phyloP scores from a whole-genome alignment of 2,113 vertebrate genomes.

The Oryzias curvinotus region DNA sequence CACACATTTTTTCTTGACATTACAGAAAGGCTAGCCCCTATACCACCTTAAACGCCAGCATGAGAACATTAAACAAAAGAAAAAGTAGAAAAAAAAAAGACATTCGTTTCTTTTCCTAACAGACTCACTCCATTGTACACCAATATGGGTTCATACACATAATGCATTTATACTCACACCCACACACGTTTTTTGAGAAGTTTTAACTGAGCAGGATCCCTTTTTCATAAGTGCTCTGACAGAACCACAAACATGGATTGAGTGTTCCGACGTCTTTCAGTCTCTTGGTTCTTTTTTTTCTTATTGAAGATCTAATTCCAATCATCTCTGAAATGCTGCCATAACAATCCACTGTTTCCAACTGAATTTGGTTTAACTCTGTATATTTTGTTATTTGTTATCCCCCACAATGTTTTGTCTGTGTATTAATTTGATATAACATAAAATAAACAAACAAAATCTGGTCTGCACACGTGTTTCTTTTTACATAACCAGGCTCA shows the following conservation, averaged over 20 bases:
- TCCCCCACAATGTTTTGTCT: constrained; percentile 50
- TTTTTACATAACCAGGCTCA: constrained; percentile 66
- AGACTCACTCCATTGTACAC: constrained; percentile 56
- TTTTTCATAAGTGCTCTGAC: constrained; percentile 79
- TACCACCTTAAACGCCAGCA: constrained; percentile 58
- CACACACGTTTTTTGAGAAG: constrained; percentile 68
- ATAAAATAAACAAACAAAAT: constrained; percentile 79
- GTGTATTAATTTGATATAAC: constrained; percentile 76
- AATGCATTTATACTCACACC: constrained; percentile 45
- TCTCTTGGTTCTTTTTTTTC: constrained; percentile 42
- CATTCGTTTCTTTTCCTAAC: constrained; percentile 55
- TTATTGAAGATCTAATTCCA: constrained; percentile 54
- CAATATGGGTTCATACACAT: constrained; percentile 39
- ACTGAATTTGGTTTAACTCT: constrained; percentile 48
- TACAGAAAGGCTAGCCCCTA: constrained; percentile 55
- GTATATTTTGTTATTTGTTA: constrained; percentile 43
- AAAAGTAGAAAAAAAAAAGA: constrained; percentile 58
- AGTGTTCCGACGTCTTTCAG: constrained; percentile 63
- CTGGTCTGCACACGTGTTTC: constrained; percentile 66
- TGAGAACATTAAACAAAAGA: constrained; percentile 52
- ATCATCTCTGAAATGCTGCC: constrained; percentile 60
- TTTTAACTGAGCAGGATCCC: constrained; percentile 73
- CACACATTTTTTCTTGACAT: constrained; percentile 23
- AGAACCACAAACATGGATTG: constrained; percentile 68
- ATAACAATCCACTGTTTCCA: constrained; percentile 54